These are phyloP conservation scores for Arvicola amphibius DNA, from an alignment of 2,797 vertebrate genomes.

Conservation along the genomic window DNA sequence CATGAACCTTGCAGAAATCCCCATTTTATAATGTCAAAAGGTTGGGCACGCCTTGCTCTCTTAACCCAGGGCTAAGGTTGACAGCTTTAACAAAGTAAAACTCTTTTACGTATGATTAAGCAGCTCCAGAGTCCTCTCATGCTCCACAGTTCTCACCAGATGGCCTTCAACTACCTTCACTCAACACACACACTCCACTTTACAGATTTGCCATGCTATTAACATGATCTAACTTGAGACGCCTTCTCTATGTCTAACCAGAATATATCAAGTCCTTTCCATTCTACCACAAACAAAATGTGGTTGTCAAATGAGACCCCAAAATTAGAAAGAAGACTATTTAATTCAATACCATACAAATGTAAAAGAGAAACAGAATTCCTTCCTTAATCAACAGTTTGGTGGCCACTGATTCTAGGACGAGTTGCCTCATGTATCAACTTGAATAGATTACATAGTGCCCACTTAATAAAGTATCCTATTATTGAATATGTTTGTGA, in stretches of 20 bases:
- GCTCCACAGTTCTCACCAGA: neutral
- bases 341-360: neutral
- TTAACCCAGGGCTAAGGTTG: neutral
- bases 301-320: neutral
- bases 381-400: neutral
- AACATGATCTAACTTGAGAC: slow-evolving; percentile 23
- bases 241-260: neutral
- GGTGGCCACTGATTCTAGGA: neutral
- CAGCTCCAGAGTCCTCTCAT: neutral
- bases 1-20: neutral
- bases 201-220: slow-evolving; percentile 12
- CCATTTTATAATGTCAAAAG: neutral
- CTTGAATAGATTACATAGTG: neutral
- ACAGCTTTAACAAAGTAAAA: neutral
- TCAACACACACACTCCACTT: neutral
- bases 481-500: neutral
- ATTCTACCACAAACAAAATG: neutral
- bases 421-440: neutral
- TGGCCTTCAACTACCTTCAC: neutral
- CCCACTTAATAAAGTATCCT: neutral
- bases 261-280: neutral
- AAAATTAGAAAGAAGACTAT: slow-evolving; percentile 7
- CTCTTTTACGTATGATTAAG: neutral
- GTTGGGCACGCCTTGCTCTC: neutral
- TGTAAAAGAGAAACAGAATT: neutral